phyloP scores from a whole-genome alignment of 2,113 vertebrate genomes.

The Cyprinodon brontotheroides region DNA sequence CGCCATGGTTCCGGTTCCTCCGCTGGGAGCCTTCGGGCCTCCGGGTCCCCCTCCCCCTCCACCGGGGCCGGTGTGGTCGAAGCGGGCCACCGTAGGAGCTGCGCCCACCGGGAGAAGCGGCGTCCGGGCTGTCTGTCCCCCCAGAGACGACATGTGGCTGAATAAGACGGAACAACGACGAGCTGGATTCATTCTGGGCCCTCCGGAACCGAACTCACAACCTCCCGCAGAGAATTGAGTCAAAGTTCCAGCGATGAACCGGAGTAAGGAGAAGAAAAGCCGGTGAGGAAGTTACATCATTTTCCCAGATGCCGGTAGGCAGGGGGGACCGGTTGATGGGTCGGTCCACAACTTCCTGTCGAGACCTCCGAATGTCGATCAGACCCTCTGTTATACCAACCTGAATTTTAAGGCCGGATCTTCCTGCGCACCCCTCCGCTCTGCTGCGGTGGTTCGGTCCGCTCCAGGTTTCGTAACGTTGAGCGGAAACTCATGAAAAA shows the following conservation, averaged over 20 bases:
- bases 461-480: neutral
- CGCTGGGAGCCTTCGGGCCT: neutral
- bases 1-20: neutral
- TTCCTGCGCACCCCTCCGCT: neutral
- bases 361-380: neutral
- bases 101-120: neutral
- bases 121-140: neutral
- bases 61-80: constrained; percentile 1
- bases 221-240: no score
- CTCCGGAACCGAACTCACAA: neutral
- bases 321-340: neutral
- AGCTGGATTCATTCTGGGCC: constrained; percentile 56
- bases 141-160: constrained; percentile 31
- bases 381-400: neutral
- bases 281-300: constrained; percentile 49
- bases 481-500: neutral
- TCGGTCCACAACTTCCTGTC: neutral
- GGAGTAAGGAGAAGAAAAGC: neutral
- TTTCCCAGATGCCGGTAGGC: neutral
- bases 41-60: neutral
- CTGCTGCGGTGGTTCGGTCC: constrained; percentile 1
- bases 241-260: no score
- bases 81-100: neutral
- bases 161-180: constrained; percentile 62
- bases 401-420: neutral